Conservation (phyloP, 2,888 invertebrate species). For the Diogma glabrata region DNA sequence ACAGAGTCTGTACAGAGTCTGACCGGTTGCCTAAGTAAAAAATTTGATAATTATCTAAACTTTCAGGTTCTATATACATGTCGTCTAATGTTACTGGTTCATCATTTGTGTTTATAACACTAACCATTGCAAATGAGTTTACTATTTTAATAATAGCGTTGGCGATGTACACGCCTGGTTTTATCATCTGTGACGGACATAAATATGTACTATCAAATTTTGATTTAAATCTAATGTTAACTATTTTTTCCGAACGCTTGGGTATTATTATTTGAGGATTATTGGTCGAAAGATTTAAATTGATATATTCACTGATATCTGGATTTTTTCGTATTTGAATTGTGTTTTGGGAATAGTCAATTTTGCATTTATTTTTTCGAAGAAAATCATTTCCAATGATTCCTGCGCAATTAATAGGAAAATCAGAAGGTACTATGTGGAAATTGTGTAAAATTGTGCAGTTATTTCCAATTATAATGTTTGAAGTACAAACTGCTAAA, state of each 20-base stretch:
- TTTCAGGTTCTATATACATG: too few species aligned
- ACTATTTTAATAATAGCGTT: not conserved
- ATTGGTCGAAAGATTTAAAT: not conserved
- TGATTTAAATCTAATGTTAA: not conserved
- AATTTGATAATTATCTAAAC: not conserved
- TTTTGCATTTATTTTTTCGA: not conserved
- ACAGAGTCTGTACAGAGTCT: not conserved
- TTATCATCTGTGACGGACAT: not conserved
- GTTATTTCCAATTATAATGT: slow-evolving; percentile 10
- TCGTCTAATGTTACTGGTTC: too few species aligned
- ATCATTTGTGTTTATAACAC: too few species aligned
- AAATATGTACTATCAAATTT: not conserved
- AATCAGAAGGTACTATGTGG: slow-evolving; percentile 14
- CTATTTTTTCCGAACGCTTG: not conserved
- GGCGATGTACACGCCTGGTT: not conserved
- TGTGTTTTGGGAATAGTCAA: not conserved
- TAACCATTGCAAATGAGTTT: too few species aligned
- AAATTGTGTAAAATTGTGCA: slow-evolving; percentile 10
- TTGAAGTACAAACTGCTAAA: slow-evolving; percentile 10
- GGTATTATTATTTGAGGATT: not conserved
- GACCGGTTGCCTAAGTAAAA: not conserved
- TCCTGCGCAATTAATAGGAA: slow-evolving; percentile 11
- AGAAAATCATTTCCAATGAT: slow-evolving; percentile 14
- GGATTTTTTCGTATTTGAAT: not conserved
- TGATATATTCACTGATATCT: not conserved